Evolutionary conservation across 2,797 vertebrate species (phyloP).

Genomic region (Psittacula derbiana): DNA sequence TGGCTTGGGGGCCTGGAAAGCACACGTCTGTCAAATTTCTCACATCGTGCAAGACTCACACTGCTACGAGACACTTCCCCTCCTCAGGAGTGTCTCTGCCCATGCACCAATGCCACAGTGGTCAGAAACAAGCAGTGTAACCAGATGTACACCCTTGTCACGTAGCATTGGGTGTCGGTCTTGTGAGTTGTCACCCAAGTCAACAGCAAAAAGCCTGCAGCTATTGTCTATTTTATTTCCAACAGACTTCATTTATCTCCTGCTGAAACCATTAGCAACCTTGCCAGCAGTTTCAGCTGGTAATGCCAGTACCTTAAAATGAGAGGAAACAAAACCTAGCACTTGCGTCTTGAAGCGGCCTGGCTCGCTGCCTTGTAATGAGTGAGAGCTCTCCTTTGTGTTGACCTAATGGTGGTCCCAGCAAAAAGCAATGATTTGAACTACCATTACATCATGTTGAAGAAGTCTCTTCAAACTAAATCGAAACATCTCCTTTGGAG

Average conservation of each 20-base stretch:
- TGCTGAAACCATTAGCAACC: not conserved
- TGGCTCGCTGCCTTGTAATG: not conserved
- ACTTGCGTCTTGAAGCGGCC: not conserved
- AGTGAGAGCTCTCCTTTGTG: not conserved
- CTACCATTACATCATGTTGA: not conserved
- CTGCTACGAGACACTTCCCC: not conserved
- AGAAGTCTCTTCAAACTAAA: not conserved
- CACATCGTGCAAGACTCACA: accelerated
- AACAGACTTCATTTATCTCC: not conserved
- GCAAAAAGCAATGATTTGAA: not conserved
- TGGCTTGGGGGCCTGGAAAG: not conserved
- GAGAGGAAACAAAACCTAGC: not conserved
- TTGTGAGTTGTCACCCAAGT: accelerated
- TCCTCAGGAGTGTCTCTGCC: not conserved
- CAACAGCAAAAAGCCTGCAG: not conserved
- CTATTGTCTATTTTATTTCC: not conserved
- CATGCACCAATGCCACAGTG: not conserved
- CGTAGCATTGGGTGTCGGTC: not conserved
- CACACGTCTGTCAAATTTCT: not conserved
- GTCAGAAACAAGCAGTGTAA: not conserved
- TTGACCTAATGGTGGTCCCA: not conserved
- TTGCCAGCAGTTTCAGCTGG: not conserved
- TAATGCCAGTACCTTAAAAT: not conserved
- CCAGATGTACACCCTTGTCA: not conserved
- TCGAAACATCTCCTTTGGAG: accelerated